Evolutionary conservation across 2,113 vertebrate genomes (phyloP).

Genomic region (Microcebus tavaratra): DNA sequence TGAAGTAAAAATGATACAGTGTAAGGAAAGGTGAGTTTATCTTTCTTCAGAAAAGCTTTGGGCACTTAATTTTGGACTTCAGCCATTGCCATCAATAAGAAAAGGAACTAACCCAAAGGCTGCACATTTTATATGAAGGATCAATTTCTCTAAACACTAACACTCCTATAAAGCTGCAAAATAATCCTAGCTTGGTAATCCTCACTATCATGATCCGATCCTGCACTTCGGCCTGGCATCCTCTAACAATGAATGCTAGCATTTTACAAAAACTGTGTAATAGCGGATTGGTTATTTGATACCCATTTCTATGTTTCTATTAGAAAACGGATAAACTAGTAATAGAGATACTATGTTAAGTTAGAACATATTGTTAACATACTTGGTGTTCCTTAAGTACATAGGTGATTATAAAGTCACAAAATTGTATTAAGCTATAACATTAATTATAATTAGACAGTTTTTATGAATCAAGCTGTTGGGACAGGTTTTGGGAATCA

Average conservation of each 20-base stretch:
- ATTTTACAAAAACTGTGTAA: neutral
- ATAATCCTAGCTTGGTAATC: conserved; percentile 18
- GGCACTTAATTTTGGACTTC: conserved; percentile 45
- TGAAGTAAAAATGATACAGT: neutral
- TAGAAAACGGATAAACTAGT: conserved; percentile 20
- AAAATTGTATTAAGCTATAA: conserved; percentile 37
- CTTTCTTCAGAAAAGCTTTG: conserved; percentile 48
- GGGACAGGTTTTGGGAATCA: too few species aligned
- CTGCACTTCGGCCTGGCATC: neutral
- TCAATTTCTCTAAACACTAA: conserved; percentile 44
- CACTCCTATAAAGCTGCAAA: neutral
- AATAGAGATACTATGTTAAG: neutral
- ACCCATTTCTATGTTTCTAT: conserved; percentile 4
- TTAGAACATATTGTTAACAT: neutral
- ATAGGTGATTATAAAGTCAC: neutral
- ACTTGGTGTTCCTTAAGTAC: conserved; percentile 15
- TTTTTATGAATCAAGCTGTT: neutral
- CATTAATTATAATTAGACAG: neutral
- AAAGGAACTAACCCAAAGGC: conserved; percentile 37
- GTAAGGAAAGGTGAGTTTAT: conserved; percentile 30
- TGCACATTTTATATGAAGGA: conserved; percentile 39
- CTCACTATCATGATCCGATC: neutral
- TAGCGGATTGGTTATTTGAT: neutral
- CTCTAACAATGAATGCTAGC: conserved; percentile 11
- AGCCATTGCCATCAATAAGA: conserved; percentile 29